phyloP scores from a whole-genome alignment of 2,797 vertebrate genomes.

The Remorina albescens region DNA sequence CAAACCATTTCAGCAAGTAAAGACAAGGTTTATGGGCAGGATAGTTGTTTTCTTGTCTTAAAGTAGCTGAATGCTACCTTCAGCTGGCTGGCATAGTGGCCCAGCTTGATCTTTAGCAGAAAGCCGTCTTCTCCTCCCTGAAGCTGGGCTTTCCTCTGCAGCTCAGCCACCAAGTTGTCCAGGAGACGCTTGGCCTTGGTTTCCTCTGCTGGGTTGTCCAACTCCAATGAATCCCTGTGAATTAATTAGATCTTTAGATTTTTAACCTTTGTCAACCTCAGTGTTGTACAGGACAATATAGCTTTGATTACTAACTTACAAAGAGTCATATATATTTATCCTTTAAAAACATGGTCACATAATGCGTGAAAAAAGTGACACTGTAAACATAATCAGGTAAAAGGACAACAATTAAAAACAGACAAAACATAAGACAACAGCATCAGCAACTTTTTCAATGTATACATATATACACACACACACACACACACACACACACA shows the following conservation, averaged over 20 bases:
- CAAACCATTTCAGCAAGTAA: background rate
- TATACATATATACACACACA: no score
- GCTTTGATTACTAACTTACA: background rate
- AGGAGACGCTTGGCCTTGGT: slow-evolving; percentile 93
- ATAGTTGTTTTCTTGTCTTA: background rate
- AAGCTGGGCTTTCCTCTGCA: slow-evolving; percentile 92
- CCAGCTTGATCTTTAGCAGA: slow-evolving; percentile 94
- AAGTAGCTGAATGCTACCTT: slow-evolving; percentile 81
- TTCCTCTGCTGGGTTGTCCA: slow-evolving; percentile 94
- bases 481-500: no score
- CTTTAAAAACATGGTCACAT: background rate
- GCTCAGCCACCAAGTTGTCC: slow-evolving; percentile 89
- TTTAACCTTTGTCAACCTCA: background rate
- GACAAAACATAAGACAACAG: no score
- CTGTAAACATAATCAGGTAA: no score
- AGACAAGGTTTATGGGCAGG: background rate
- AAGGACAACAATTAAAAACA: no score
- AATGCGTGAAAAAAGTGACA: no score
- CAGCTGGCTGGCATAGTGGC: slow-evolving; percentile 92
- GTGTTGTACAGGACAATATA: background rate
- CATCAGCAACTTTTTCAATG: no score
- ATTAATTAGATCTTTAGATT: background rate
- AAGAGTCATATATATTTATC: background rate
- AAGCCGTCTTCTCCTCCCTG: slow-evolving; percentile 95
- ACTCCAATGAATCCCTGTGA: slow-evolving; percentile 92